Base-by-base conservation (phyloP, 2,797 vertebrate species). In the Typhlichthys eigenmanni region DNA sequence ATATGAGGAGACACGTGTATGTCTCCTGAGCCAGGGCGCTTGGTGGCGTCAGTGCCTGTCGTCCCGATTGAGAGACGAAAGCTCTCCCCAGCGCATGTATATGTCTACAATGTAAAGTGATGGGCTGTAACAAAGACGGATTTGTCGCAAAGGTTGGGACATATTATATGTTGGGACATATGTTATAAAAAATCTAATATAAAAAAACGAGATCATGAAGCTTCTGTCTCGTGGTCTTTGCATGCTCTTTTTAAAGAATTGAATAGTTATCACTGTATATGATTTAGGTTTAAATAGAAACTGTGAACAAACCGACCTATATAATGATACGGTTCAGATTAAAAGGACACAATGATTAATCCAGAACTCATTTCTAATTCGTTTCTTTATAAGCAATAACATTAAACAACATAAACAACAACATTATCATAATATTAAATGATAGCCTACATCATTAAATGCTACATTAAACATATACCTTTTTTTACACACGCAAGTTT, bases 1-100 rank as follows among this genome's bases (percentile, higher is more conserved):
- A 91, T 91, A 89, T 86, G 89, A 94, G 88, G 87, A 91, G 94
- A 93, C 93, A 91, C 91, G 91, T 93, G 94, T 93, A 91, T 93
- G 91, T 92, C 92, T 92, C 69, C 64, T 74, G 85, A 85, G 85
- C 79, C 72, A 87, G 91, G 88, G 89, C 88, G 72, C 66, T 65
- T 80, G 75, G 81, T 81, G 82, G 78, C 83, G 89, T 69, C 71
- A 69, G 83, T 75, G 79, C 80, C 79, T 84, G 85, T 83, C 81
- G 78, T 84, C 79, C 74, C 79, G 75, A 83, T 75, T 81, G 78
- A 75, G 84, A 71, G 76, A 74, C 68, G 72, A 72, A 69, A 71
- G 34, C 47, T 53, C 71, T n/a, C 57, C 72, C 76, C 83, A 80
- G 80, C 79, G 77, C 67, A 74, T 78, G 83, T 56, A 74, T 74